phyloP scores from a whole-genome alignment of 2,113 vertebrate genomes.

The Erythrocercus mccallii region DNA sequence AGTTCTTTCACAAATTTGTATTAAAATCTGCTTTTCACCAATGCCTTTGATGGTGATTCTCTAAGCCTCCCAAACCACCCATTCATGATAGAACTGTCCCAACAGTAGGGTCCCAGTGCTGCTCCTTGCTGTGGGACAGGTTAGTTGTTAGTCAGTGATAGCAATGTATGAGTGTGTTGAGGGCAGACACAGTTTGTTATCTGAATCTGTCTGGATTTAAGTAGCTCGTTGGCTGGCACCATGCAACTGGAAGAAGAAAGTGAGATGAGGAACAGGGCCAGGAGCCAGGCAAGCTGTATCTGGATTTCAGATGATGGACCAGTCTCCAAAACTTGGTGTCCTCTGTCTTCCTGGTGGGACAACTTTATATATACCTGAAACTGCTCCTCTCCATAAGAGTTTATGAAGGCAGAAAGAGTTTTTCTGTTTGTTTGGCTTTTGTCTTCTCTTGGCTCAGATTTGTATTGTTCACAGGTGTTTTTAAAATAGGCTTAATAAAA shows the following conservation, averaged over 20 bases:
- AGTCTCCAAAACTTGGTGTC: background rate
- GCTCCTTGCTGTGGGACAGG: background rate
- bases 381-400: background rate
- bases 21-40: background rate
- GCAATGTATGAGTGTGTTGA: fast-evolving
- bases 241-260: background rate
- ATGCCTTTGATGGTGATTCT: background rate
- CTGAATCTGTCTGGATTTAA: background rate
- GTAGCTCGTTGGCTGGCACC: background rate
- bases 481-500: background rate
- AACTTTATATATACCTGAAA: background rate
- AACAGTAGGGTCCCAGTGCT: background rate
- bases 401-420: background rate
- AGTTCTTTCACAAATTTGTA: background rate
- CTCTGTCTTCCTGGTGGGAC: background rate
- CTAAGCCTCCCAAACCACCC: background rate
- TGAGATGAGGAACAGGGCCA: background rate
- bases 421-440: background rate
- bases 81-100: background rate
- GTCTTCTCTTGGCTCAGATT: background rate
- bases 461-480: background rate
- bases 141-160: background rate
- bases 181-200: background rate
- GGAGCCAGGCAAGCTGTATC: background rate
- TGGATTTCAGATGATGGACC: background rate